phyloP scores from a whole-genome alignment of 2,797 vertebrate species.

The Argentina silus region DNA sequence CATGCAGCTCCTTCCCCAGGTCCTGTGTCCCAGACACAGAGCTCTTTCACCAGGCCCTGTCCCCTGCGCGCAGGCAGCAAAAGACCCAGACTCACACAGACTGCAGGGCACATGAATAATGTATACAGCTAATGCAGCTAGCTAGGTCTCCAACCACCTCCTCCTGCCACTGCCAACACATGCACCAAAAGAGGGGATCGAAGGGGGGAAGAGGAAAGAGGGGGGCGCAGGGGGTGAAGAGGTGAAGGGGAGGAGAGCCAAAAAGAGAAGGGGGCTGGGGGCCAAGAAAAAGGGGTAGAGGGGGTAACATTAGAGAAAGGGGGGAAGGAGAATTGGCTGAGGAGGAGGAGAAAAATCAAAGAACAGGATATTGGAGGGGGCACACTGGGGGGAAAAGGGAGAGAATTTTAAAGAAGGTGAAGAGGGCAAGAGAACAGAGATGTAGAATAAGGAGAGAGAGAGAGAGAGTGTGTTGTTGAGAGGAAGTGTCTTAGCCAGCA shows the following conservation, averaged over 20 bases:
- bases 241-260: conserved; percentile 7
- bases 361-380: conserved; percentile 40
- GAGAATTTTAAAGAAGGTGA: conserved; percentile 62
- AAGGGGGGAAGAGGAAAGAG: conserved; percentile 27
- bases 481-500: neutral
- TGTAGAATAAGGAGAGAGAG: conserved; percentile 46
- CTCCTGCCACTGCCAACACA: conserved; percentile 62
- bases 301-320: conserved; percentile 17
- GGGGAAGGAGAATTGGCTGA: neutral
- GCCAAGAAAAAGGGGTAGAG: conserved; percentile 63
- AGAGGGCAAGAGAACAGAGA: conserved; percentile 53
- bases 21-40: conserved; percentile 53
- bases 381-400: conserved; percentile 2
- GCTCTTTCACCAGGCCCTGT: conserved; percentile 53
- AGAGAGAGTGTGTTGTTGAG: conserved; percentile 18
- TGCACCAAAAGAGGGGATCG: conserved; percentile 48
- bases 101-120: conserved; percentile 81
- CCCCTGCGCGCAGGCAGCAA: conserved; percentile 43
- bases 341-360: neutral
- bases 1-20: conserved; percentile 51
- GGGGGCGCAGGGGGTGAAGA: neutral
- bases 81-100: conserved; percentile 67
- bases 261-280: conserved; percentile 41
- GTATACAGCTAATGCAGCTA: conserved; percentile 77
- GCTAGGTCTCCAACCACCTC: conserved; percentile 58